These are phyloP conservation scores for Halocynthia roretzi DNA, from an alignment of 23 tunicate species.

Conservation along the genomic window DNA sequence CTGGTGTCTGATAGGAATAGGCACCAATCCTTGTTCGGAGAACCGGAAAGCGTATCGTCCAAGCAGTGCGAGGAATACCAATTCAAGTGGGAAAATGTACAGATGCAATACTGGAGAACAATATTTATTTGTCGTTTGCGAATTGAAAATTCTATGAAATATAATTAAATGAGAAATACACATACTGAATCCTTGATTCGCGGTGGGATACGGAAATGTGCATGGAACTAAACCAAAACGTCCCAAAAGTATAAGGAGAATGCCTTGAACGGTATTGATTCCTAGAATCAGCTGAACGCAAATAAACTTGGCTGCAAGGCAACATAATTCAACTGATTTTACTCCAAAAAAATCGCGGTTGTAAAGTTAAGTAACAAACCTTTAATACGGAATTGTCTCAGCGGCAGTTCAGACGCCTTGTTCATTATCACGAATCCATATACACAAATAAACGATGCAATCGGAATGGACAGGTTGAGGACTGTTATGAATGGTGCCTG, in stretches of 20 bases:
- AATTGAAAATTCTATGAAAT: not conserved
- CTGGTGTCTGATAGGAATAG: not conserved
- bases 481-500: slow-evolving; percentile 15
- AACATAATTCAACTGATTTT: not conserved
- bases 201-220: slow-evolving; percentile 66
- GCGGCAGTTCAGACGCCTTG: slow-evolving; percentile 30
- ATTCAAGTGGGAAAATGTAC: slow-evolving; percentile 20
- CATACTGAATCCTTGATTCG: slow-evolving; percentile 44
- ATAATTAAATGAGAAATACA: not conserved
- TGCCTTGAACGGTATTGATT: slow-evolving; percentile 40
- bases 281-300: slow-evolving; percentile 49
- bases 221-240: slow-evolving; percentile 28
- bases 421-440: slow-evolving; percentile 54
- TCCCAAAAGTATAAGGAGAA: slow-evolving; percentile 29
- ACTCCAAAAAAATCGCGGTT: not conserved
- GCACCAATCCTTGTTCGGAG: slow-evolving; percentile 15
- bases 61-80: not conserved
- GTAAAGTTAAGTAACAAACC: slow-evolving; percentile 11
- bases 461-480: slow-evolving; percentile 18
- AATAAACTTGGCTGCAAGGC: slow-evolving; percentile 23
- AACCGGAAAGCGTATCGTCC: slow-evolving; percentile 19
- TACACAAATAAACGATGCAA: slow-evolving; percentile 43
- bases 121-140: not conserved
- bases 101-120: slow-evolving; percentile 12
- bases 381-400: slow-evolving; percentile 46